A percentile compares a stretch with the other conserved stretches of the same genome.
Conservation (phyloP, 2,888 invertebrate genomes). For the Papilio elwesi region DNA sequence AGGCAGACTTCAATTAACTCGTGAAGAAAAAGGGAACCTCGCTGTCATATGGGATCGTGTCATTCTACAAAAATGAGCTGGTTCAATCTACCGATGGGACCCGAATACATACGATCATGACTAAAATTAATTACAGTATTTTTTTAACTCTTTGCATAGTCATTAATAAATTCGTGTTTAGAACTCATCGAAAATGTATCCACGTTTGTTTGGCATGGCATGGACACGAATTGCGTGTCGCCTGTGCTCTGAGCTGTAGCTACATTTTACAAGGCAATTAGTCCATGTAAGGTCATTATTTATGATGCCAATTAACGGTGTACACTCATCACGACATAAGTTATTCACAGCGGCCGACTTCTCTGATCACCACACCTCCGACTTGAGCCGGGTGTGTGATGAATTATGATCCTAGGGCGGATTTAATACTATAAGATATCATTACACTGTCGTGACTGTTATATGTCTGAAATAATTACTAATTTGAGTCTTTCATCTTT, state of each 20-base stretch:
- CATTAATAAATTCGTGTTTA: not conserved
- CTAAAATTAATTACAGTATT: not conserved
- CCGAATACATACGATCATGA: not conserved
- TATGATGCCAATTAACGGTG: slow-evolving; percentile 41
- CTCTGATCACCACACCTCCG: slow-evolving; percentile 11
- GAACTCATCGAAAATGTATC: not conserved
- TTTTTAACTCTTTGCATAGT: no score
- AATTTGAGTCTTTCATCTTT: no score
- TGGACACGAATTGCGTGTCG: slow-evolving; percentile 11
- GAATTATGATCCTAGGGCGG: slow-evolving; percentile 7
- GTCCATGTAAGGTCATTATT: slow-evolving; percentile 30
- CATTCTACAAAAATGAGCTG: no score
- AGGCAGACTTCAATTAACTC: no score
- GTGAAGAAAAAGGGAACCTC: no score
- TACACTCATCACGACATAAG: slow-evolving; percentile 38
- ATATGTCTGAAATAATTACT: no score
- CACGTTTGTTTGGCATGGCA: not conserved
- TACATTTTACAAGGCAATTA: slow-evolving; percentile 34
- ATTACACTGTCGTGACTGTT: no score
- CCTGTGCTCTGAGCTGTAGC: slow-evolving; percentile 3
- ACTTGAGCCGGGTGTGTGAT: not conserved
- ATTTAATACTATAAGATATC: no score
- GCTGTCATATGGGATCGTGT: no score
- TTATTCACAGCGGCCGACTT: slow-evolving; percentile 25
- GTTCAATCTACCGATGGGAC: no score